Evolutionary conservation across 92 coral and sea anemone genomes (phyloP), one percentile per base, ranked within the genome.

Genomic region (Pocillopora grandis): DNA sequence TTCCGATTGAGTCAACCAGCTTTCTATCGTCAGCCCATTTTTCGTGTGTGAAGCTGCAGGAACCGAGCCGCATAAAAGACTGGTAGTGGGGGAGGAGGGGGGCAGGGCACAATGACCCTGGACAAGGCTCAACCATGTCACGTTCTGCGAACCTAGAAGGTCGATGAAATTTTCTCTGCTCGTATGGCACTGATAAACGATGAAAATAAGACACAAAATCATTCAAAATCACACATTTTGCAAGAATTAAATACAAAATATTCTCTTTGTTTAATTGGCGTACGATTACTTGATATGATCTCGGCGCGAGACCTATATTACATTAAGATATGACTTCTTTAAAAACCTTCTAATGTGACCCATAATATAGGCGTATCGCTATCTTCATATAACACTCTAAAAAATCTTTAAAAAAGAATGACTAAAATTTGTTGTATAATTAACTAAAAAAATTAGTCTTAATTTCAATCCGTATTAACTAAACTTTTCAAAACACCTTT

Each of bases 251-350:
- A 68, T 68, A 33, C n/a, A 3, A 68, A 14, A 33, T 68, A 1
- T 35, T 68, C 18, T 68, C 18, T 68, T 62, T 10, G 7, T 75
- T 75, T 75, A 74, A 55, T 74, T 74, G 78, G 37, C 49, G 36
- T 21, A 75, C 78, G 19, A 56, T 36, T 63, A 75, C 36, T 49
- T 15, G 17, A 57, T 4, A 23, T 58, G 10, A 75, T 75, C 21
- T 33, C 12, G 20, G 17, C 71, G 9, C 27, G 33, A 55, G 5
- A 20, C 61, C 12, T 21, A 58, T 56, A 75, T 55, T 16, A 9
- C 78, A 20, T 56, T 75, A 55, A 75, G 20, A 56, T 56, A 37
- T 15, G 55, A 55, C 23, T 56, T 56, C 35, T 21, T 36, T 8
- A 75, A 74, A 56, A 21, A 75, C 48, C 65, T 13, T 4, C 58